Conservation (phyloP, 2,113 vertebrate species). For the Nycticebus coucang region DNA sequence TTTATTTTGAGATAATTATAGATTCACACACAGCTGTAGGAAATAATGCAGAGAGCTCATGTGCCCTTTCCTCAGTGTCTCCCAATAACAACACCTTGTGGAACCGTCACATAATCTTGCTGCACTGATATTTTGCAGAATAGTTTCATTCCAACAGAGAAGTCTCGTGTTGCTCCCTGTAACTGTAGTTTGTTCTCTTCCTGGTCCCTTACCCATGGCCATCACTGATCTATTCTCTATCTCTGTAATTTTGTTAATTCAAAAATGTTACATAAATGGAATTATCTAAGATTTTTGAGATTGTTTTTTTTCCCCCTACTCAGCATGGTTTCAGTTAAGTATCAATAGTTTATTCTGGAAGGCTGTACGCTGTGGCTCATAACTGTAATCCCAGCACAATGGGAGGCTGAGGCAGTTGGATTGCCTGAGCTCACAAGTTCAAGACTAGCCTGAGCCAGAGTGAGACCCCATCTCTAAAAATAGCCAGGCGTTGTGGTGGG, state of each 20-base stretch:
- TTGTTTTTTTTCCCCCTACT: background rate
- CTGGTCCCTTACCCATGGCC: no score
- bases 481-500: no score
- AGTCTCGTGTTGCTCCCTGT: background rate
- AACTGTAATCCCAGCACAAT: no score
- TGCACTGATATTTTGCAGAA: rapidly evolving
- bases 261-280: background rate
- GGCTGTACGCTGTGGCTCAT: no score
- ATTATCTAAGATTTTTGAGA: background rate
- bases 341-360: background rate
- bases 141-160: background rate
- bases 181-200: background rate
- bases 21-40: background rate
- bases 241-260: background rate
- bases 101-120: rapidly evolving
- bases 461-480: no score
- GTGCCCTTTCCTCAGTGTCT: background rate
- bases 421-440: no score
- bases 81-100: background rate
- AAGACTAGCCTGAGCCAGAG: no score
- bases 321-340: background rate
- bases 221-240: background rate
- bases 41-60: background rate
- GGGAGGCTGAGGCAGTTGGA: no score
- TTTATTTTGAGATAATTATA: background rate